Base-by-base conservation (phyloP, 2,888 invertebrate species). In the Capitulum mitella region DNA sequence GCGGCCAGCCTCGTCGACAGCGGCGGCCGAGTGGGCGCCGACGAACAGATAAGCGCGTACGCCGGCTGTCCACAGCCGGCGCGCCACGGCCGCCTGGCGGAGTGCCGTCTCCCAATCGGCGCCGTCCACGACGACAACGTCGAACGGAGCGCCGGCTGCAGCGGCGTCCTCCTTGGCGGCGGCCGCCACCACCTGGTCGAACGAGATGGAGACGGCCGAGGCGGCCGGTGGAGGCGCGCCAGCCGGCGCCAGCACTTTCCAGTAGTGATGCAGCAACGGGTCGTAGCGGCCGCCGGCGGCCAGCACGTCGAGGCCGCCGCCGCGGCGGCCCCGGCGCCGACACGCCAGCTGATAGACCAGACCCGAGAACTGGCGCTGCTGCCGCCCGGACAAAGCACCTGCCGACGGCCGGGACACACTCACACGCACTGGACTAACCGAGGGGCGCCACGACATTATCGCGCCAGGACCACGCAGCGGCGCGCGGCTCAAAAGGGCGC, bases 271-370 rank as follows among this genome's bases (percentile, higher is more conserved):
- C 46, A 97, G 89, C 87, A 97, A 89, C 19, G 89, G 89, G 85
- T 97, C 95, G 83, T 97, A 98, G 82, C 96, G 90, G 61, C 97
- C 96, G 0, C 97, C 97, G 14, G 91, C 92, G 0, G 96, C 96
- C 74, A 97, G 88, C 0, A 95, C 90, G 82, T 89, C 92, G 83
- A 87, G 89, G 81, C 87, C 90, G 10, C n/a, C n/a, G 88, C 83
- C 82, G 90, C 89, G 82, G n/a, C n/a, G n/a, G n/a, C n/a, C n/a
- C n/a, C 74, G 78, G n/a, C 75, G 78, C 61, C 37, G 19, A 19
- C 89, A 89, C 5, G 89, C 89, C 82, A 92, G 87, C 85, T 92
- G 91, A 84, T 89, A 92, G 82, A 91, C 88, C 83, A 91, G 0
- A 92, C 92, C 12, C 90, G n/a, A 90, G 84, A 90, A 91, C 82